Evolutionary conservation across 2,113 vertebrate genomes (phyloP).

Genomic region (Trachemys scripta): DNA sequence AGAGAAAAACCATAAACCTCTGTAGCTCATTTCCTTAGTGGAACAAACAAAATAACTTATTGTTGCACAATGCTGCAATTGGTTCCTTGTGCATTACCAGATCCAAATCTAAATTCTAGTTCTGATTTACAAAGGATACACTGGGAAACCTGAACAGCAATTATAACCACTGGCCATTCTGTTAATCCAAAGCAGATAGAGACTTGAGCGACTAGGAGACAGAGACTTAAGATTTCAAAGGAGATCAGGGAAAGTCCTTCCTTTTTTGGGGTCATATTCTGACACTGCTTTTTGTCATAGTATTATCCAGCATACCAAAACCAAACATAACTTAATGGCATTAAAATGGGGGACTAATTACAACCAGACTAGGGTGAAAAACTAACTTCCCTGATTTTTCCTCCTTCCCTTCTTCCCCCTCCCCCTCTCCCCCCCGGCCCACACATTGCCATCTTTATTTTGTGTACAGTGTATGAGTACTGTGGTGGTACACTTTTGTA

Average conservation of each 20-base stretch:
- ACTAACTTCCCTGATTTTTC: background rate
- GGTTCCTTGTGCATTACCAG: background rate
- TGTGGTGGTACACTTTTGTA: background rate
- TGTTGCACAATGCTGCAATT: background rate
- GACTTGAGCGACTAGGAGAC: too few species aligned
- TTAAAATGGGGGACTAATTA: background rate
- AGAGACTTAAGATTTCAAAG: background rate
- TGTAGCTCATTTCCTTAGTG: background rate
- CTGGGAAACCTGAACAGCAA: background rate
- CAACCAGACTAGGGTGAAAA: accelerated
- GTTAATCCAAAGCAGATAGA: background rate
- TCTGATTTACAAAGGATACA: background rate
- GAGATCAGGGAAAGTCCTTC: background rate
- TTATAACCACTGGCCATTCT: background rate
- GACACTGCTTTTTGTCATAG: background rate
- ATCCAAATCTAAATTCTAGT: background rate
- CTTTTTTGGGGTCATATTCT: background rate
- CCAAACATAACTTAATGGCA: background rate
- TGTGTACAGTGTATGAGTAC: background rate
- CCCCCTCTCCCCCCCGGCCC: background rate
- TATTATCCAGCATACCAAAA: too few species aligned
- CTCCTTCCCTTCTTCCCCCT: background rate
- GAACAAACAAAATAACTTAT: background rate
- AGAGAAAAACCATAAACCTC: background rate
- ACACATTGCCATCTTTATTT: background rate